Conservation (phyloP, 2,797 vertebrate genomes). For the Phoebastria nigripes region DNA sequence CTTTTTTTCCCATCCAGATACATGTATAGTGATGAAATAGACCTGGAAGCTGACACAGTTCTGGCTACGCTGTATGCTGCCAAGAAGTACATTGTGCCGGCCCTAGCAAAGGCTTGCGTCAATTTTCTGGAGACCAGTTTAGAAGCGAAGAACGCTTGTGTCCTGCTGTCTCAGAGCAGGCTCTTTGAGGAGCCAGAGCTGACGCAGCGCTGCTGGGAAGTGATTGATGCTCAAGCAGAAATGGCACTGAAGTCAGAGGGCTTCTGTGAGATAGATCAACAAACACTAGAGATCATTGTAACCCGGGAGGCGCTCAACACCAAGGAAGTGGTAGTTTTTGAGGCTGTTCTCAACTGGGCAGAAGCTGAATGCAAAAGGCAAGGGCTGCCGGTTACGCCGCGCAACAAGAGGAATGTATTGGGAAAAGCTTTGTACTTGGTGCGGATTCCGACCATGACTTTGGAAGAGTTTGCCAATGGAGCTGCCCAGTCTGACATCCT, state of each 20-base stretch:
- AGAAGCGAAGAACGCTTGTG: conserved; percentile 94
- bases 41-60: conserved; percentile 94
- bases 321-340: conserved; percentile 91
- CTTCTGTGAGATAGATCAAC: conserved; percentile 92
- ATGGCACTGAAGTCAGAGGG: conserved; percentile 90
- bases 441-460: conserved; percentile 90
- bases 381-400: conserved; percentile 76
- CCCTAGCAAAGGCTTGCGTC: conserved; percentile 92
- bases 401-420: conserved; percentile 84
- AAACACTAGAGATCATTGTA: conserved; percentile 91
- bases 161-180: conserved; percentile 94
- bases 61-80: conserved; percentile 94
- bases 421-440: conserved; percentile 90
- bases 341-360: conserved; percentile 91
- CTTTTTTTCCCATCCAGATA: conserved; percentile 76
- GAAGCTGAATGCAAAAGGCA: conserved; percentile 89
- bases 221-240: conserved; percentile 98
- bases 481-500: conserved; percentile 92
- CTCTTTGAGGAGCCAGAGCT: conserved; percentile 96
- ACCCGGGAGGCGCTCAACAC: conserved; percentile 90
- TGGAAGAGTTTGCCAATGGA: conserved; percentile 94
- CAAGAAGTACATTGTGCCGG: conserved; percentile 97
- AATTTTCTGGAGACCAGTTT: conserved; percentile 94
- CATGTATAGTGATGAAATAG: conserved; percentile 97
- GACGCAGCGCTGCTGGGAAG: conserved; percentile 96